Conservation (phyloP, 2,888 invertebrate species). For the Drosophila anomalata region DNA sequence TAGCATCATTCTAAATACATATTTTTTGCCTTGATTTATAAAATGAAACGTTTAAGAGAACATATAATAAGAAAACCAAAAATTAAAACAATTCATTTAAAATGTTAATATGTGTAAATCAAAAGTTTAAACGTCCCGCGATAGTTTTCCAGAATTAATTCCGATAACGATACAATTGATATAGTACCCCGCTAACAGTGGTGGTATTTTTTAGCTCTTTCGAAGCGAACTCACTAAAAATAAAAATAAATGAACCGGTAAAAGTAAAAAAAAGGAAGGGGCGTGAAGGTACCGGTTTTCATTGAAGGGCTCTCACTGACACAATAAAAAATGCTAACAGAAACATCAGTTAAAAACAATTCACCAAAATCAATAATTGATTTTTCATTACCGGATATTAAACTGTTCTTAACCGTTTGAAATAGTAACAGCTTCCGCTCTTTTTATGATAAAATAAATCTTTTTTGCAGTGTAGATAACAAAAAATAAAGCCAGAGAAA, state of each 20-base stretch:
- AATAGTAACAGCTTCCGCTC: no score
- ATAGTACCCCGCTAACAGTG: neutral
- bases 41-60: no score
- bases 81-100: no score
- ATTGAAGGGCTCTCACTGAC: neutral
- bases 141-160: neutral
- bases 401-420: no score
- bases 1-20: no score
- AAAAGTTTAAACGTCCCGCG: neutral
- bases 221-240: neutral
- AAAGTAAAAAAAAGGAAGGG: neutral
- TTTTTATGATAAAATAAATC: no score
- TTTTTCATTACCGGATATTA: neutral
- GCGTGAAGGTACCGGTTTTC: neutral
- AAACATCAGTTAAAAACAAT: neutral
- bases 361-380: neutral
- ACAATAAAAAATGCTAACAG: neutral
- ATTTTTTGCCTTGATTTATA: no score
- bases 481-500: conserved; percentile 2
- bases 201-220: neutral
- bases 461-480: neutral
- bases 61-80: no score
- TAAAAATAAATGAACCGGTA: neutral
- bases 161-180: neutral
- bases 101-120: no score